Conservation (phyloP, 1,140 invertebrate species). For the Anthonomus grandis region DNA sequence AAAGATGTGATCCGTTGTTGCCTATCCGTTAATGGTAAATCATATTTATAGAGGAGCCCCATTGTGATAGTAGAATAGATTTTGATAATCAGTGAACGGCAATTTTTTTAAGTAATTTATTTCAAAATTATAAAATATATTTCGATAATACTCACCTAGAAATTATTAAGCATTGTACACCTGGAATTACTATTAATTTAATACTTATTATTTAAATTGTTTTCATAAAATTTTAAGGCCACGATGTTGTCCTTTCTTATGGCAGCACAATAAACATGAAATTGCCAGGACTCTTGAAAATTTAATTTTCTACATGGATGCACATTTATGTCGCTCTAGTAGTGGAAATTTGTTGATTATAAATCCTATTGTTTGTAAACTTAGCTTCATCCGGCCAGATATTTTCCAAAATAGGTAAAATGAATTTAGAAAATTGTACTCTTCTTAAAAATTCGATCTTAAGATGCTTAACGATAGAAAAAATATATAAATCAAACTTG, state of each 20-base stretch:
- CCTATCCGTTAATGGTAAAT: too few species aligned
- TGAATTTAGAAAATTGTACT: too few species aligned
- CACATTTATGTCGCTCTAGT: too few species aligned
- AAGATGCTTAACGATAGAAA: too few species aligned
- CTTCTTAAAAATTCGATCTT: too few species aligned
- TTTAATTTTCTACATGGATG: too few species aligned
- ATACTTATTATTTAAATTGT: neutral
- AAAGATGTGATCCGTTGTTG: too few species aligned
- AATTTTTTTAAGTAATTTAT: neutral
- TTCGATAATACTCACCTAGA: neutral
- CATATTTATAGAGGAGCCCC: neutral
- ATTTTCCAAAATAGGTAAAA: too few species aligned
- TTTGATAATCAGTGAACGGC: neutral
- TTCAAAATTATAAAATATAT: neutral
- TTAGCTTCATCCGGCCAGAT: too few species aligned
- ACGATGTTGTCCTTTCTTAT: neutral
- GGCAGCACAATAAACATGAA: neutral
- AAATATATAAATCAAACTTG: too few species aligned
- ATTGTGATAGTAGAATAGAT: neutral
- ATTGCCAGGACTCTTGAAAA: neutral
- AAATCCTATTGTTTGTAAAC: too few species aligned
- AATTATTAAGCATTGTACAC: neutral
- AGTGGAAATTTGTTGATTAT: too few species aligned
- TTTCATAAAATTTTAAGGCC: neutral
- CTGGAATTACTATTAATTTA: neutral